Evolutionary conservation across 1,140 invertebrate genomes (phyloP), one percentile per base, ranked within the genome.

Genomic region (Drosophila parvula): DNA sequence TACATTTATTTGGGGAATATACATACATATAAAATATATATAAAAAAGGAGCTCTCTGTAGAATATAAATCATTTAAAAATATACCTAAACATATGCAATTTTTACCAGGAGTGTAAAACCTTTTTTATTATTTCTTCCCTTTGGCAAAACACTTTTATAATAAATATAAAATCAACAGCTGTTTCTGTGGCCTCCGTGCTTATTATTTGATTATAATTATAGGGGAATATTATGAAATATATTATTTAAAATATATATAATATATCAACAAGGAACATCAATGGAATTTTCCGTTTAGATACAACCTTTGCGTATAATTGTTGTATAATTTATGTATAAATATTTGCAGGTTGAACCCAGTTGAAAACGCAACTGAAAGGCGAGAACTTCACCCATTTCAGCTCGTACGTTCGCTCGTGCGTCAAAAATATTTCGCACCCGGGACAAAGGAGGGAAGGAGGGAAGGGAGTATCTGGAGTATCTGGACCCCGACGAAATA

Each of bases 401-500:
- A 45, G 59, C 12, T 51, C 22, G 32, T 16, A 28, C 55, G 28
- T 14, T 28, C 22, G 60, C 44, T 67, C 61, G 64, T 68, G 64
- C 61, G 59, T 22, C 63, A 56, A 34, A 70, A 68, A 11, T 65
- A 65, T 68, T 68, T 57, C 34, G 28, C 34, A 56, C 14, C 18
- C 34, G 64, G n/a, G n/a, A 8, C 28, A 27, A 36, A 27, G 18
- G 32, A 27, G 63, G 16, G 44, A 36, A 27, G 18, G 32, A 27
- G 63, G 16, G 44, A 4, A 11, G 43, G 16, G 58, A 44, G 34
- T n/a, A 65, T 61, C 56, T 50, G 68, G 65, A 18, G 48, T 57
- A 57, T 70, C 64, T 70, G 67, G 58, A 71, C 64, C 53, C 12
- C 51, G 34, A 3, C 30, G 45, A 65, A 69, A 71, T 71, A 70